These are phyloP conservation scores for Agrypnia vestita DNA, from an alignment of 1,140 invertebrate species.

Conservation along the genomic window DNA sequence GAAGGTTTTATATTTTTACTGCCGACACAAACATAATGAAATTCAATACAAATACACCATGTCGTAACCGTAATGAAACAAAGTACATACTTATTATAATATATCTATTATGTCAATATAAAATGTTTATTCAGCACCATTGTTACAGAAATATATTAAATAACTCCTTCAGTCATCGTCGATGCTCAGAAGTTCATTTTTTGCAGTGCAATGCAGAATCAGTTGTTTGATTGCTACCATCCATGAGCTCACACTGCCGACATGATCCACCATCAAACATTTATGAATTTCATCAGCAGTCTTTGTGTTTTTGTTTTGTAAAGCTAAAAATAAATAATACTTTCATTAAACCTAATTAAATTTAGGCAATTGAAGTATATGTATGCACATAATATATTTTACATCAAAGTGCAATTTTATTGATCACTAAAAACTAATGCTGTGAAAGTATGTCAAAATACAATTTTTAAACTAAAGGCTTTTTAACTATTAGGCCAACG, in stretches of 20 bases:
- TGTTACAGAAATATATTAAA: background rate
- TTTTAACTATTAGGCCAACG: too few relatives aligned
- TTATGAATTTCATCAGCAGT: constrained; percentile 72
- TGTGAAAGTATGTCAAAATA: too few relatives aligned
- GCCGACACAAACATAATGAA: too few relatives aligned
- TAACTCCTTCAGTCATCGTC: constrained; percentile 65
- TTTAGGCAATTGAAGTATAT: too few relatives aligned
- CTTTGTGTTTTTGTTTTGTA: constrained; percentile 65
- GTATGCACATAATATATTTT: too few relatives aligned
- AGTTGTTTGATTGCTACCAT: constrained; percentile 73
- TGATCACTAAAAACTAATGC: too few relatives aligned
- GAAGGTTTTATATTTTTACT: too few relatives aligned
- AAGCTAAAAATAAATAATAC: constrained; percentile 65
- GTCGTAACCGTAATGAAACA: background rate
- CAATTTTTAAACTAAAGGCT: too few relatives aligned
- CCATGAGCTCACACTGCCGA: constrained; percentile 70
- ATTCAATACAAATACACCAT: too few relatives aligned
- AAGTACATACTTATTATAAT: too few relatives aligned
- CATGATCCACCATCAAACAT: constrained; percentile 73
- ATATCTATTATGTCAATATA: background rate
- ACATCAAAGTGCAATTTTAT: too few relatives aligned
- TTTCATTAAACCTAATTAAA: too few relatives aligned
- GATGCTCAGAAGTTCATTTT: constrained; percentile 67
- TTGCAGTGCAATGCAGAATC: constrained; percentile 68
- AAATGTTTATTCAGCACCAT: constrained; percentile 34